phyloP scores from a whole-genome alignment of 2,888 invertebrate species.

The Hanleya hanleyi region DNA sequence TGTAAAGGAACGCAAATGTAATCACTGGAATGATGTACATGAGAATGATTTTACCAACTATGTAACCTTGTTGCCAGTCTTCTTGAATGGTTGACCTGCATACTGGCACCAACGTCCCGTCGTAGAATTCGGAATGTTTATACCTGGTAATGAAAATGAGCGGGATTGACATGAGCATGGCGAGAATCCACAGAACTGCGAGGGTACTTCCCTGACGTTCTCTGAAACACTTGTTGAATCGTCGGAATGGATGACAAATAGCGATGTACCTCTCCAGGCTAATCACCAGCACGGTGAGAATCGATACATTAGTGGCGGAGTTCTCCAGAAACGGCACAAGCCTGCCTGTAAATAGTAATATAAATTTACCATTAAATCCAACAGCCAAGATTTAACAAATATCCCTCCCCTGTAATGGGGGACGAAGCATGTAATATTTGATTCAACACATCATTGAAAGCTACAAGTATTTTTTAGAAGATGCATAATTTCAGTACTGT shows the following conservation, averaged over 20 bases:
- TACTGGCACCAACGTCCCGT: background rate
- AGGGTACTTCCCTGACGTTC: background rate
- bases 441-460: too few relatives aligned
- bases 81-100: background rate
- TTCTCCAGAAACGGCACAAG: background rate
- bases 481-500: too few relatives aligned
- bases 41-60: background rate
- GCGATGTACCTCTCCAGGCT: background rate
- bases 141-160: background rate
- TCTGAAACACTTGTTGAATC: background rate
- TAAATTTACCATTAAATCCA: too few relatives aligned
- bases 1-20: background rate
- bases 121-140: conserved; percentile 2
- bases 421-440: too few relatives aligned
- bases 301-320: background rate
- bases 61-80: background rate
- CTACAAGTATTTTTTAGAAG: too few relatives aligned
- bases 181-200: background rate
- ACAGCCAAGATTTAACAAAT: too few relatives aligned
- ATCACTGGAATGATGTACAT: background rate
- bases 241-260: conserved; percentile 1
- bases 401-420: too few relatives aligned
- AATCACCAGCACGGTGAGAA: background rate
- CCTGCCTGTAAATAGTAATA: background rate
- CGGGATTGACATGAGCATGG: background rate